These are phyloP conservation scores for Saturnia japonica DNA, from an alignment of 2,888 invertebrate species.

Conservation along the genomic window DNA sequence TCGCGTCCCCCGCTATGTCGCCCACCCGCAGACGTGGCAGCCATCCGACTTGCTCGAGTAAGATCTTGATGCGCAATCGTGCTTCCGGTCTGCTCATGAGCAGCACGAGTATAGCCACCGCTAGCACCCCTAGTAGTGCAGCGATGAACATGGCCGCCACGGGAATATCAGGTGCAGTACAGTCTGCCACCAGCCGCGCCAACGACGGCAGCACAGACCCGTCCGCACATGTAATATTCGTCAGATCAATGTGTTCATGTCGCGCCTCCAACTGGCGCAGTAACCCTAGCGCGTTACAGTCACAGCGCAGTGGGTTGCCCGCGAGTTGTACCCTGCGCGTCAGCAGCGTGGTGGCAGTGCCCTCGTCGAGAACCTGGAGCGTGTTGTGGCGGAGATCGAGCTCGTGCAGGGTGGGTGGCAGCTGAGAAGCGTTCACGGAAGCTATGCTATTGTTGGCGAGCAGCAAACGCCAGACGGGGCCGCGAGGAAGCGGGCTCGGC, in stretches of 20 bases:
- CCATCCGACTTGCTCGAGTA: constrained; percentile 33
- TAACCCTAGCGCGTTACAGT: constrained; percentile 17
- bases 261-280: constrained; percentile 4
- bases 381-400: constrained; percentile 30
- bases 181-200: constrained; percentile 16
- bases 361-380: constrained; percentile 10
- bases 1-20: constrained; percentile 30
- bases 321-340: constrained; percentile 19
- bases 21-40: constrained; percentile 26
- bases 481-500: constrained; percentile 15
- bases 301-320: constrained; percentile 27
- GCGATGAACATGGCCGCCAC: constrained; percentile 11
- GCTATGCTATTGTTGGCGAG: constrained; percentile 31
- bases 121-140: constrained; percentile 29
- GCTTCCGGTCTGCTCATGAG: constrained; percentile 27
- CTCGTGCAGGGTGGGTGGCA: constrained; percentile 25
- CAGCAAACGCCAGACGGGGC: constrained; percentile 23
- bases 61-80: constrained; percentile 33
- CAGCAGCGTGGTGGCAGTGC: constrained; percentile 17
- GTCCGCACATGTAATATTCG: constrained; percentile 4
- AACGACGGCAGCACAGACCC: constrained; percentile 8
- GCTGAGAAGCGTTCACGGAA: constrained; percentile 22
- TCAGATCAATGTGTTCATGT: not conserved
- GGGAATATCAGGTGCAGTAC: constrained; percentile 15
- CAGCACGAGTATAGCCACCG: constrained; percentile 28